phyloP scores from a whole-genome alignment of 2,797 vertebrate genomes.

The Neostethus bicornis region DNA sequence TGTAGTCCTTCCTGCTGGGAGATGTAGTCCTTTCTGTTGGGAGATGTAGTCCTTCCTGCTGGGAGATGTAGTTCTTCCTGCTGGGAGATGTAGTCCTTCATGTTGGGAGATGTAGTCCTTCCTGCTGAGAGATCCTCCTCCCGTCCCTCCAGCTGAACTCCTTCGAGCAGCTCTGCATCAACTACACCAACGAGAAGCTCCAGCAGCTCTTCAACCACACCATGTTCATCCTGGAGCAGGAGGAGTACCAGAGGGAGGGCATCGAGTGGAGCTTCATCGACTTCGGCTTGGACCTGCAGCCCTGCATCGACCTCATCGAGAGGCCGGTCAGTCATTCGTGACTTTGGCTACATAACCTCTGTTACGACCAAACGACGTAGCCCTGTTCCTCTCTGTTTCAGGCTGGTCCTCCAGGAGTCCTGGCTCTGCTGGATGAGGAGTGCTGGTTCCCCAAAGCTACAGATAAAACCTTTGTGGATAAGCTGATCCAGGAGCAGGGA shows the following conservation, averaged over 20 bases:
- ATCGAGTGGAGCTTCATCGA: constrained; percentile 99
- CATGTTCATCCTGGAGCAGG: constrained; percentile 98
- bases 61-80: too few relatives aligned
- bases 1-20: too few relatives aligned
- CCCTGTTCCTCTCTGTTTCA: constrained; percentile 51
- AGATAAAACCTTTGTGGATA: constrained; percentile 96
- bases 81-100: too few relatives aligned
- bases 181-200: constrained; percentile 96
- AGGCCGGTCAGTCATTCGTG: constrained; percentile 83
- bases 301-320: constrained; percentile 97
- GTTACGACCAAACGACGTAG: too few relatives aligned
- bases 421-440: constrained; percentile 96
- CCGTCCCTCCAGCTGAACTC: too few relatives aligned
- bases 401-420: constrained; percentile 94
- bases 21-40: too few relatives aligned
- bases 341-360: too few relatives aligned
- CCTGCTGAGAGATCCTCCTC: too few relatives aligned
- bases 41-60: too few relatives aligned
- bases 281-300: constrained; percentile 96
- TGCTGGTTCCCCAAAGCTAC: constrained; percentile 99
- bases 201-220: too few relatives aligned
- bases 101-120: too few relatives aligned
- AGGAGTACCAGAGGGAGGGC: constrained; percentile 97
- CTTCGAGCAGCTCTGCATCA: constrained; percentile 94
- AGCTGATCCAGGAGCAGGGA: constrained; percentile 96